Evolutionary conservation across 92 coral and sea anemone species (phyloP), one percentile per base, ranked within the genome.

Genomic region (Paramuricea clavata): DNA sequence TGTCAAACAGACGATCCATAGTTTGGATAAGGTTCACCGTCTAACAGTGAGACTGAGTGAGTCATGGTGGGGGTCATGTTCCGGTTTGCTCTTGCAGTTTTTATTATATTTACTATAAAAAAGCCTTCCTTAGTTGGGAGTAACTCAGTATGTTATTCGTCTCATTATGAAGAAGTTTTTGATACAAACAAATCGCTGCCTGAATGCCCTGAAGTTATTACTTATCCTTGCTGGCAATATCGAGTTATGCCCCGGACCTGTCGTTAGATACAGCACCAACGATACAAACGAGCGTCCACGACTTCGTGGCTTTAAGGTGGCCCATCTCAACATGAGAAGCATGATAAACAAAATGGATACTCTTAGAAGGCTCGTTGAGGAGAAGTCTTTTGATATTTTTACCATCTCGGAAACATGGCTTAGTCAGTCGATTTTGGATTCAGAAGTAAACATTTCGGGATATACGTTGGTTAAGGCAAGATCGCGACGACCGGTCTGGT

Each of bases 401-500:
- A 27, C 50, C 27, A 39, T 72, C 57, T 72, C 56, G 78, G 91
- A 87, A 47, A 47, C 52, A 47, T 47, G 52, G 52, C 52, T 49
- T 67, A 60, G 27, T 86, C 86, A 78, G 78, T 42, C 30, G 69
- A 79, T 34, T 77, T 78, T 30, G 25, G 52, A 47, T 47, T 47
- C 52, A 12, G 52, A 47, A 12, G 52, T 47, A 47, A 47, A 47
- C 52, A 47, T 86, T 39, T 61, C 86, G n/a, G 80, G 81, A 15
- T 86, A 65, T 28, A 47, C 80, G 67, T 49, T 86, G 43, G 86
- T 67, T n/a, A 79, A n/a, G 80, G 69, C 75, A 86, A 26, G 86
- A 78, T 85, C 90, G 90, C 35, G 78, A 7, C 31, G 62, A 39
- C 23, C 64, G 49, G 35, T 77, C 68, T 43, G 90, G 90, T 42